A percentile compares a stretch with the other conserved stretches of the same genome.
Evolutionary conservation across 2,797 vertebrate species (phyloP).

Genomic region (Paramormyrops hopkinsi): DNA sequence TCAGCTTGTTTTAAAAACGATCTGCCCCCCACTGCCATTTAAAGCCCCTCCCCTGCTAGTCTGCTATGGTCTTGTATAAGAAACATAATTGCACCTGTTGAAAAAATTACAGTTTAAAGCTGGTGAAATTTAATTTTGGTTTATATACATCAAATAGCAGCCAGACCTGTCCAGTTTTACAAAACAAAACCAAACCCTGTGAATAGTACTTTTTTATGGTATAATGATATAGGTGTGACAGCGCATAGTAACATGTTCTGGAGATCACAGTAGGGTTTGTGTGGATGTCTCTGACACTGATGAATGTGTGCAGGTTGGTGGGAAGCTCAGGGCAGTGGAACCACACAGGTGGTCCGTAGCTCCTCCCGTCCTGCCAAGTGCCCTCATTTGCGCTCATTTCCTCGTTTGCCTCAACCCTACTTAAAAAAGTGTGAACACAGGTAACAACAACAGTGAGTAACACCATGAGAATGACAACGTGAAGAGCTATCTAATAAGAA

Average conservation of each 20-base stretch:
- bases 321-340: slow-evolving; percentile 34
- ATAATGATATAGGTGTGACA: slow-evolving; percentile 20
- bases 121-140: slow-evolving; percentile 55
- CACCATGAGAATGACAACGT: slow-evolving; percentile 56
- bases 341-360: slow-evolving; percentile 29
- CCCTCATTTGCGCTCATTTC: slow-evolving; percentile 30
- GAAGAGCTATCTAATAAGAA: slow-evolving; percentile 60
- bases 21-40: slow-evolving; percentile 13
- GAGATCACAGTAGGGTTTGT: slow-evolving; percentile 13
- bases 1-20: slow-evolving; percentile 13
- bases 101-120: slow-evolving; percentile 52
- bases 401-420: slow-evolving; percentile 55
- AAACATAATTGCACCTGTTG: slow-evolving; percentile 44
- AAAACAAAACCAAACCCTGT: background rate
- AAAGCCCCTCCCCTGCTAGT: slow-evolving; percentile 33
- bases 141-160: slow-evolving; percentile 47
- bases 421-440: slow-evolving; percentile 50
- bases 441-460: slow-evolving; percentile 55
- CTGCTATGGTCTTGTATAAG: slow-evolving; percentile 30
- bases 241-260: slow-evolving; percentile 11
- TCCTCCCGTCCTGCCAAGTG: slow-evolving; percentile 10
- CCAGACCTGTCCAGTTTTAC: slow-evolving; percentile 27
- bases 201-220: background rate
- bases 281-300: slow-evolving; percentile 35
- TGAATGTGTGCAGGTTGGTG: slow-evolving; percentile 47